These are phyloP conservation scores for Drosophila virilis DNA, from an alignment of 1,140 invertebrate species.

Conservation along the genomic window DNA sequence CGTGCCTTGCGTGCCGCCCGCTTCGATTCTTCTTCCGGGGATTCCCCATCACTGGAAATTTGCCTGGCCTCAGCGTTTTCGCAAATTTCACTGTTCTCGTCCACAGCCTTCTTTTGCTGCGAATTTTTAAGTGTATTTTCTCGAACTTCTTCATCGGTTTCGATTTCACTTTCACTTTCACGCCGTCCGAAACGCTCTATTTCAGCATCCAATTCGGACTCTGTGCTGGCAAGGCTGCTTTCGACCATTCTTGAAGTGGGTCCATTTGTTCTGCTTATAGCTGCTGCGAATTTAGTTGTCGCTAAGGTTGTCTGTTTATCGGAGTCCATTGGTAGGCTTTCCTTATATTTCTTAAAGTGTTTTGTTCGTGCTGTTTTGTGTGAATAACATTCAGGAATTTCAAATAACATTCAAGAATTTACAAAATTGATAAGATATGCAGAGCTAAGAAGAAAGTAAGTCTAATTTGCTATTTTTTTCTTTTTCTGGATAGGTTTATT, in stretches of 20 bases:
- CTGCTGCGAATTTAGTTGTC: not conserved
- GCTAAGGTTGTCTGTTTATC: too few species aligned
- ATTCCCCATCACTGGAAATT: not conserved
- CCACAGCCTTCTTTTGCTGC: not conserved
- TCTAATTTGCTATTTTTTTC: not conserved
- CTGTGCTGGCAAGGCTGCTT: not conserved
- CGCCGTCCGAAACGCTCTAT: not conserved
- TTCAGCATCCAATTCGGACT: not conserved
- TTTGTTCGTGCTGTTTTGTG: not conserved
- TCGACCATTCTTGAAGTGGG: not conserved
- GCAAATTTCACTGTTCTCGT: not conserved
- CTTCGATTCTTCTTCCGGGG: not conserved
- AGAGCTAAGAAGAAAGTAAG: not conserved
- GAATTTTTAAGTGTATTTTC: not conserved
- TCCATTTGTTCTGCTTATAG: not conserved
- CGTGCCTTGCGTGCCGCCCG: not conserved
- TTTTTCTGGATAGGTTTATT: too few species aligned
- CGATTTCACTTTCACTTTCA: not conserved
- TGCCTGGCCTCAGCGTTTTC: not conserved
- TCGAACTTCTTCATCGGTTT: not conserved
- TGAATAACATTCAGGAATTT: not conserved
- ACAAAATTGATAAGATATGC: not conserved
- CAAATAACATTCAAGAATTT: not conserved
- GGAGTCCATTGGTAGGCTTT: constrained; percentile 1
- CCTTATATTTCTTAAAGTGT: not conserved